Evolutionary conservation across 2,888 invertebrate species (phyloP), one percentile per base, ranked within the genome.

Genomic region (Entomobrya multifasciata): DNA sequence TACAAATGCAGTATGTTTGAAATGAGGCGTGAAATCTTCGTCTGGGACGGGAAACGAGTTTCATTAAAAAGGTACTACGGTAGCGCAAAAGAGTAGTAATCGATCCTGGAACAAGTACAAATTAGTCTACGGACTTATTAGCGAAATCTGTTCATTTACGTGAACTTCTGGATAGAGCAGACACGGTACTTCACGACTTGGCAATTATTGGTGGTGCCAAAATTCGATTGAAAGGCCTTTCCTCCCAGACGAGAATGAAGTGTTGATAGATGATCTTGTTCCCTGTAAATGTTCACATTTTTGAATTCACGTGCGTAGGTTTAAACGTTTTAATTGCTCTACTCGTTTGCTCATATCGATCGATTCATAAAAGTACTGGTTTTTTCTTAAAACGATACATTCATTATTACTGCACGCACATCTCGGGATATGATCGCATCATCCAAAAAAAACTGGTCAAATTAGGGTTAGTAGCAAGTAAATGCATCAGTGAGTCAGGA

Each of bases 81-180:
- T 77, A 77, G 30, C 44, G 44, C 11, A 76, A 60, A 36, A 60
- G 60, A 60, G 57, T 57, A 60, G 77, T 77, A n/a, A 77, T 55
- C 30, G 27, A 60, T 49, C 25, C 25, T 27, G 10, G 57, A 74
- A 82, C 57, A 82, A 41, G 83, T 81, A 83, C 74, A 83, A 83
- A 83, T 83, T 83, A 83, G 83, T 83, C 76, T 76, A 20, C 49
- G n/a, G n/a, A 44, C 74, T 62, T 83, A 83, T 76, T 83, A 83
- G 74, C 83, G 27, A 83, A 82, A 84, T 84, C 60, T 52, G 74
- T 25, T 81, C 70, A 81, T 74, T 82, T 62, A 70, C 55, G 36
- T 41, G 36, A n/a, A 30, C 60, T 82, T 62, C 62, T 27, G n/a
- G n/a, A n/a, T n/a, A n/a, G 17, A 30, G 49, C 44, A 74, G 72